These are phyloP conservation scores for Drosophila rellima DNA, from an alignment of 2,888 invertebrate species.

Conservation along the genomic window DNA sequence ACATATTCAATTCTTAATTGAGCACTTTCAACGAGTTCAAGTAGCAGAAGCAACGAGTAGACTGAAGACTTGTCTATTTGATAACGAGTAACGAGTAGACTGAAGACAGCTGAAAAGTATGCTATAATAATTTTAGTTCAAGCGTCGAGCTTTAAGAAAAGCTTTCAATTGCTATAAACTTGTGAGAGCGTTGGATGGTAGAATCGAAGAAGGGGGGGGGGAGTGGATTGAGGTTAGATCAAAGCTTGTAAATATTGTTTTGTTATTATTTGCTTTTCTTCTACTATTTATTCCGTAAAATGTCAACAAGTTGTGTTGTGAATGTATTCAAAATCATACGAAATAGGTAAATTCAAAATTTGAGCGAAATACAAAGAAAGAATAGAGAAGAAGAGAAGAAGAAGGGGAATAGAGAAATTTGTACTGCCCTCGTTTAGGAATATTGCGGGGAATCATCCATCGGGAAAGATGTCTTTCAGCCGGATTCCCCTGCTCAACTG, in stretches of 20 bases:
- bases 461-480: constrained; percentile 15
- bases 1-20: no score
- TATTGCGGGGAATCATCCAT: no score
- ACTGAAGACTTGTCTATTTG: no score
- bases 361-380: neutral
- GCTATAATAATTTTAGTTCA: neutral
- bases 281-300: constrained; percentile 13
- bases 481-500: constrained; percentile 36
- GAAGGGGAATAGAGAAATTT: no score
- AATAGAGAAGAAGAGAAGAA: neutral
- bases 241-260: constrained; percentile 1
- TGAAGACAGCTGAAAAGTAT: constrained; percentile 10
- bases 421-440: no score
- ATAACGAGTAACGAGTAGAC: neutral
- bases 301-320: constrained; percentile 40
- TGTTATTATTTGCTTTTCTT: neutral
- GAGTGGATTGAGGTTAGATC: neutral
- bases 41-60: no score
- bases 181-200: no score
- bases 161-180: constrained; percentile 5
- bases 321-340: constrained; percentile 28
- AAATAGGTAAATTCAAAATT: constrained; percentile 48
- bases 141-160: neutral
- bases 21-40: no score
- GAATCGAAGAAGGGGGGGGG: neutral